Conservation (phyloP, 1,140 invertebrate genomes). For the Leguminivora glycinivorella region DNA sequence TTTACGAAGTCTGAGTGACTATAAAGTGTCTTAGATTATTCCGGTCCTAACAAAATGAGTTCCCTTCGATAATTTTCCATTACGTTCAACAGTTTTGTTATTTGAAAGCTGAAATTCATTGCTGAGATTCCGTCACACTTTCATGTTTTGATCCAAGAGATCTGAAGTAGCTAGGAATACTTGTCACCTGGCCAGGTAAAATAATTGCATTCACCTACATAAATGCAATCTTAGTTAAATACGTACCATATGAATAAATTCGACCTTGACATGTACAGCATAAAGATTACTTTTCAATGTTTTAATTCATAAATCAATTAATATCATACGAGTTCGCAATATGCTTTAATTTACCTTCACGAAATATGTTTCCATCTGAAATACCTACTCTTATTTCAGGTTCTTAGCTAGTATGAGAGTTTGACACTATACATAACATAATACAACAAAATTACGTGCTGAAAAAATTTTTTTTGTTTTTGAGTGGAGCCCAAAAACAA, state of each 20-base stretch:
- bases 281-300: background rate
- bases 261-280: background rate
- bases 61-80: background rate
- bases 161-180: background rate
- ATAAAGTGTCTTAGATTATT: constrained; percentile 4
- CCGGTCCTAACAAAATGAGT: background rate
- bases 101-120: background rate
- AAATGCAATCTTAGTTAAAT: background rate
- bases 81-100: background rate
- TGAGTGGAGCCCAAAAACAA: background rate
- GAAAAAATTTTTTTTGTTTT: too few relatives aligned
- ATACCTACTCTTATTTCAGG: background rate
- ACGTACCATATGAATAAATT: background rate
- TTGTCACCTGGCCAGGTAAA: background rate
- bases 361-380: background rate
- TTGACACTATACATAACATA: too few relatives aligned
- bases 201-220: background rate
- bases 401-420: too few relatives aligned
- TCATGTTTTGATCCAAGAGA: background rate
- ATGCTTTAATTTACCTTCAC: background rate
- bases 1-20: constrained; percentile 27
- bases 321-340: background rate
- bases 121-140: background rate
- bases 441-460: too few relatives aligned
- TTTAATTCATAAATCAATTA: background rate